phyloP scores from a whole-genome alignment of 2,888 invertebrate genomes.

The Neoitamus cyanurus region DNA sequence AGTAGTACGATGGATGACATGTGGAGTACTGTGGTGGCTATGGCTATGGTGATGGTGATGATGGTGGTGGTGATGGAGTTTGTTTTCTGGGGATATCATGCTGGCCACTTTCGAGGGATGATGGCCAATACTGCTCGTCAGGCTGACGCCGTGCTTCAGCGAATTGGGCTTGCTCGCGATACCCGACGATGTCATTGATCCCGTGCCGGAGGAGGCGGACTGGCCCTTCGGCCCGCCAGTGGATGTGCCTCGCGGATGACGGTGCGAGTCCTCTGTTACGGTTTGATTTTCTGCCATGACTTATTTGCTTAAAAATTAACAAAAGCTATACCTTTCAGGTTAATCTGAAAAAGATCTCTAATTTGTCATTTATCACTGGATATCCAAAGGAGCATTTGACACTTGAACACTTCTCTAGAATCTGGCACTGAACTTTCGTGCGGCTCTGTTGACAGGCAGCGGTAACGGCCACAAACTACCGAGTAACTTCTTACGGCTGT shows the following conservation, averaged over 20 bases:
- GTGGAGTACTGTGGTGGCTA: constrained; percentile 50
- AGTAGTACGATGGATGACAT: constrained; percentile 75
- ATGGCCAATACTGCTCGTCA: not conserved
- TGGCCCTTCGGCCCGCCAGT: not conserved
- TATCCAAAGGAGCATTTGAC: constrained; percentile 37
- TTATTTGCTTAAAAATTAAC: constrained; percentile 17
- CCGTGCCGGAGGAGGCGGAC: constrained; percentile 12
- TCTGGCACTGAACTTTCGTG: not conserved
- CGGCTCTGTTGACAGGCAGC: not conserved
- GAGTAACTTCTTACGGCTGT: not conserved
- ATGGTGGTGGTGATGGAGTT: constrained; percentile 57
- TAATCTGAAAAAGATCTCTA: not conserved
- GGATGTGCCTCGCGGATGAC: not conserved
- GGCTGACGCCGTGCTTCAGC: constrained; percentile 11
- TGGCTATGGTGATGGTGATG: constrained; percentile 55
- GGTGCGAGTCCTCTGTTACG: constrained; percentile 33
- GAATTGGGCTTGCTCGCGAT: constrained; percentile 27
- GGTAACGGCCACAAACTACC: not conserved
- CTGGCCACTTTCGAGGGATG: constrained; percentile 1
- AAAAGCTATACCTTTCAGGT: constrained; percentile 10
- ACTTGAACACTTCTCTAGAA: constrained; percentile 10
- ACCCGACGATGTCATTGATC: constrained; percentile 15
- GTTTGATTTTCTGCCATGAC: constrained; percentile 44
- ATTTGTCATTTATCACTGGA: constrained; percentile 28
- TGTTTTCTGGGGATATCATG: constrained; percentile 46